Percentiles rank a stretch among this genome's conserved stretches.
These are phyloP conservation scores for Potamarius usumacintae DNA, from an alignment of 2,113 vertebrate genomes.

Conservation along the genomic window DNA sequence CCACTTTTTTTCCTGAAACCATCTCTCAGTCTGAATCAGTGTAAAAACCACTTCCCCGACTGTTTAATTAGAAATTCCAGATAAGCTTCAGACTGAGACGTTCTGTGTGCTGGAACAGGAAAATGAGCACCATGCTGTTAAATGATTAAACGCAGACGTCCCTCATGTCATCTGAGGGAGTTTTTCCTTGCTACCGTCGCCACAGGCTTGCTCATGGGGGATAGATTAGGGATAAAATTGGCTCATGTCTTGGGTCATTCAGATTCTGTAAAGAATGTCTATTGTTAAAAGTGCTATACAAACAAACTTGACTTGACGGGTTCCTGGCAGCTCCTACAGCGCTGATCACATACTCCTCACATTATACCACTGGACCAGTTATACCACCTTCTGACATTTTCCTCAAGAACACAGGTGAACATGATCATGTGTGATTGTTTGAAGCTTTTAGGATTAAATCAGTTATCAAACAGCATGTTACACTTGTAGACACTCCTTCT, in stretches of 20 bases:
- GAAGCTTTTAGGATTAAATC: neutral
- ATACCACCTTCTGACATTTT: neutral
- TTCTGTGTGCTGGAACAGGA: neutral
- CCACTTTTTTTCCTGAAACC: neutral
- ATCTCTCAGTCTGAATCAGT: neutral
- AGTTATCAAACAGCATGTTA: neutral
- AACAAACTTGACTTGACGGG: neutral
- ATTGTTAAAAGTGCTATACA: too few species aligned
- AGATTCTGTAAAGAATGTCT: too few species aligned
- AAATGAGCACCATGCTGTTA: neutral
- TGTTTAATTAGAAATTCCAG: neutral
- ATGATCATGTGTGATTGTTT: neutral
- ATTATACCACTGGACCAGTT: neutral
- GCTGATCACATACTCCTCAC: conserved; percentile 15
- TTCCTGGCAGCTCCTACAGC: neutral
- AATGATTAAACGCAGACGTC: conserved; percentile 33
- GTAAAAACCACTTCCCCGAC: neutral
- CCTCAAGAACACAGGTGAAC: neutral
- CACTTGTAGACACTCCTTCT: too few species aligned
- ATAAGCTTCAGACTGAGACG: neutral
- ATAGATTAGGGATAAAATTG: too few species aligned
- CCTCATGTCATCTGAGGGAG: too few species aligned
- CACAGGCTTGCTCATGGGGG: too few species aligned
- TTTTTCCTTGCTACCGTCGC: too few species aligned
- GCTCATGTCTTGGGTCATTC: too few species aligned